Evolutionary conservation across 2,113 vertebrate species (phyloP).

Genomic region (Potamarius usumacintae): DNA sequence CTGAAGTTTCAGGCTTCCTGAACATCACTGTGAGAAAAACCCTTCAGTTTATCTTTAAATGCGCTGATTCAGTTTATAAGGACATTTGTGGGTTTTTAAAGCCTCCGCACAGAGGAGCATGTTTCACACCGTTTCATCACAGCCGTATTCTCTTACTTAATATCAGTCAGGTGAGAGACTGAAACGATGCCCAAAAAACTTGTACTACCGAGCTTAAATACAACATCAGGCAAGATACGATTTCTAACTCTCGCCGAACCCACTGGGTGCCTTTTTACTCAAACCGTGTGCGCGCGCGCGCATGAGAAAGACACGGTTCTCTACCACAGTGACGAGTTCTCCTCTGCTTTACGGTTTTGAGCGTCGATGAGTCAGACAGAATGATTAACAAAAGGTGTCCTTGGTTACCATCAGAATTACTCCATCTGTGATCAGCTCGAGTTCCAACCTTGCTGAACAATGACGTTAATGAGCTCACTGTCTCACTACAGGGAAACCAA

Average conservation of each 20-base stretch:
- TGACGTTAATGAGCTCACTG: not conserved
- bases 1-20: not conserved
- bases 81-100: not conserved
- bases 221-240: not conserved
- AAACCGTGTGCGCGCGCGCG: not conserved
- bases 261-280: not conserved
- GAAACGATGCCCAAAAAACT: no score
- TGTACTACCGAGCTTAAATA: not conserved
- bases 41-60: not conserved
- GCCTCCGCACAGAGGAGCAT: not conserved
- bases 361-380: constrained; percentile 3
- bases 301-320: not conserved
- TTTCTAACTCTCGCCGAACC: not conserved
- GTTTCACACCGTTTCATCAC: constrained; percentile 12
- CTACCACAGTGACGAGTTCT: not conserved
- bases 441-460: not conserved
- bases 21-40: not conserved
- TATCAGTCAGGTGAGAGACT: not conserved
- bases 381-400: not conserved
- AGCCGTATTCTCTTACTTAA: not conserved
- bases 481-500: not conserved
- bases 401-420: constrained; percentile 11
- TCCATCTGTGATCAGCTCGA: not conserved
- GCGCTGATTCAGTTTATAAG: not conserved
- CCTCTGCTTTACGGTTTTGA: not conserved